A percentile compares a stretch with the other conserved stretches of the same genome.
Evolutionary conservation across 2,797 vertebrate genomes (phyloP).

Genomic region (Melanotaenia parkinsoni): DNA sequence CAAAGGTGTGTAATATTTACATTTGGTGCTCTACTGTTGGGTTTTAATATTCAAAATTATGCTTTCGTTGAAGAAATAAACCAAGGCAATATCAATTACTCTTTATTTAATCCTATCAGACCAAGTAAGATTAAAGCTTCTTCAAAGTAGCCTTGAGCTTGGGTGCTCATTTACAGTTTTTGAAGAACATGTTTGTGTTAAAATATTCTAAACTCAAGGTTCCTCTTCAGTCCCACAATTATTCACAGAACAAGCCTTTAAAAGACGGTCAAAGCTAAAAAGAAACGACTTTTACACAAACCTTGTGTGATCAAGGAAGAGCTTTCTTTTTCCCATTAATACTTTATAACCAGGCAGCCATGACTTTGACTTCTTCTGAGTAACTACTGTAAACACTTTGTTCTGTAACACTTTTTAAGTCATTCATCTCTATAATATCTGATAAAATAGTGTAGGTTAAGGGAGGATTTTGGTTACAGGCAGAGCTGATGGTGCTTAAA

Average conservation of each 20-base stretch:
- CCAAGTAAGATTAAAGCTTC: neutral
- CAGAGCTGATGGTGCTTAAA: neutral
- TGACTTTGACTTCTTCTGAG: neutral
- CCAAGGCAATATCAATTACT: neutral
- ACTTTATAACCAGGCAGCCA: neutral
- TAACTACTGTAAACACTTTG: neutral
- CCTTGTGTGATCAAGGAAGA: neutral
- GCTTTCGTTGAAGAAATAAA: neutral
- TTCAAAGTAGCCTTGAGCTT: conserved; percentile 3
- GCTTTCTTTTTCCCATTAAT: neutral
- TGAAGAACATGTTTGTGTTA: neutral
- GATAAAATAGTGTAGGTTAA: neutral
- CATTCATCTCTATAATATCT: neutral
- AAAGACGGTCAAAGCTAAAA: neutral
- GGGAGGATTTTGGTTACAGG: neutral
- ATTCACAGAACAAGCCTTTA: neutral
- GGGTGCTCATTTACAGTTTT: conserved; percentile 8
- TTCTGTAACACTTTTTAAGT: neutral
- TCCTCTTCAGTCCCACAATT: neutral
- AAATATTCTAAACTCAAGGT: conserved; percentile 27
- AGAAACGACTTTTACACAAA: neutral
- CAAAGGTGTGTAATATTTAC: too few species aligned
- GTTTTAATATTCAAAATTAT: neutral
- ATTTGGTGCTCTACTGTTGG: too few species aligned
- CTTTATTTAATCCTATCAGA: neutral